Base-by-base conservation (phyloP, 2,888 invertebrate genomes). In the Platerodrilus igneus region DNA sequence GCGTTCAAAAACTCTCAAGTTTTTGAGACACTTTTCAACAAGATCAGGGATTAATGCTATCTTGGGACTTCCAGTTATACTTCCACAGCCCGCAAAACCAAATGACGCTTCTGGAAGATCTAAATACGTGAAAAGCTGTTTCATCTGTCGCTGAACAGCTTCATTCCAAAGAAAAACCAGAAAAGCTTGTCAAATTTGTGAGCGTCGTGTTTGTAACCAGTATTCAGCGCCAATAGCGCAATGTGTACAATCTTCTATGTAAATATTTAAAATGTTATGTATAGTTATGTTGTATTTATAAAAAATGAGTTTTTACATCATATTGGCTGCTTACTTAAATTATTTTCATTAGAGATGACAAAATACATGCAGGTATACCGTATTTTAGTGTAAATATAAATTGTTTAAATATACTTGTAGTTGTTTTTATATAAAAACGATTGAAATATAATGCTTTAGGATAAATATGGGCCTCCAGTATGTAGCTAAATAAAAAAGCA, bases 171-270 rank as follows among this genome's bases (percentile, higher is more conserved):
- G 5, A 22, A 22, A 22, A 22, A 22, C 22, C 4, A 22, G 22
- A 22, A 22, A 22, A 22, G 5, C 3, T 6, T 22, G 22, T 22
- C 8, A n/a, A 22, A 22, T n/a, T 10, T 22, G 9, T 22, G 10
- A n/a, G n/a, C n/a, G n/a, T n/a, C n/a, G n/a, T n/a, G n/a, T n/a
- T n/a, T n/a, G n/a, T n/a, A n/a, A n/a, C 22, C 3, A 6, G 22
- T 10, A 7, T 22, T 22, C 22, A 22, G 10, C 8, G 5, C 22
- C 5, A 4, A n/a, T 22, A 22, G 10, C n/a, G 9, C 8, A 22
- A 22, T 22, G 22, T 22, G 9, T 22, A 22, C 22, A n/a, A 22
- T 22, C n/a, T 22, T n/a, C n/a, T n/a, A n/a, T 22, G 9, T n/a
- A n/a, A 4, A 22, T 6, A n/a, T 22, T 4, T 22, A 22, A 9